Evolutionary conservation across 2,888 invertebrate genomes (phyloP), one percentile per base, ranked within the genome.

Genomic region (Macrosiphum euphorbiae): DNA sequence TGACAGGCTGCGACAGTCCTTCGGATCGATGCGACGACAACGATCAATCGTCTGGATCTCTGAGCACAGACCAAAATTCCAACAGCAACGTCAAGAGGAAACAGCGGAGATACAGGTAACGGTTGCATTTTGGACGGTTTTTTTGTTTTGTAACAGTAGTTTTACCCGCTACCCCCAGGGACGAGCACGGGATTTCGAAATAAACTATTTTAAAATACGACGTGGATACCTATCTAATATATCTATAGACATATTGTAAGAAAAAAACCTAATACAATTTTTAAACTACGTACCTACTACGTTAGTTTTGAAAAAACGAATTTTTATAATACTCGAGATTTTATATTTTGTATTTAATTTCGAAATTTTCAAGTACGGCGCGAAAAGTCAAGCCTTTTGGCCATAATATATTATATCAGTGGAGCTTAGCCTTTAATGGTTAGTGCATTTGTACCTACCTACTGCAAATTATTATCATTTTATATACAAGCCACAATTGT

Each of bases 101-200:
- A 95, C 97, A 97, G 95, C 95, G 97, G 94, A 95, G 97, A 95
- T 97, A 97, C 96, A 96, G 97, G 97, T 97, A 96, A 95, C 94
- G 35, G 8, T 20, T 35, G 35, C 78, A 13, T 26, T 26, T 26
- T 0, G 26, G 8, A 26, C 4, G 0, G 16, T 52, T 52, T 52
- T 52, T 52, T 55, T 20, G 3, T 55, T 55, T 55, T 5, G 16
- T 55, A 20, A 20, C 55, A 20, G 55, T 2, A 55, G 20, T 55
- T 52, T 16, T 52, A 52, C 52, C 52, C 52, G 0, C 5, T 67
- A n/a, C 35, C 16, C n/a, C 16, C 67, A 16, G 67, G 35, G n/a
- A 67, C 16, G 61, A 28, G 11, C 61, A n/a, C 5, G n/a, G 67
- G n/a, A n/a, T 67, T 67, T 67, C n/a, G 44, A 67, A n/a, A 2